A percentile compares a stretch with the other conserved stretches of the same genome.
Evolutionary conservation across 2,888 invertebrate species (phyloP).

Genomic region (Lithodes maja): DNA sequence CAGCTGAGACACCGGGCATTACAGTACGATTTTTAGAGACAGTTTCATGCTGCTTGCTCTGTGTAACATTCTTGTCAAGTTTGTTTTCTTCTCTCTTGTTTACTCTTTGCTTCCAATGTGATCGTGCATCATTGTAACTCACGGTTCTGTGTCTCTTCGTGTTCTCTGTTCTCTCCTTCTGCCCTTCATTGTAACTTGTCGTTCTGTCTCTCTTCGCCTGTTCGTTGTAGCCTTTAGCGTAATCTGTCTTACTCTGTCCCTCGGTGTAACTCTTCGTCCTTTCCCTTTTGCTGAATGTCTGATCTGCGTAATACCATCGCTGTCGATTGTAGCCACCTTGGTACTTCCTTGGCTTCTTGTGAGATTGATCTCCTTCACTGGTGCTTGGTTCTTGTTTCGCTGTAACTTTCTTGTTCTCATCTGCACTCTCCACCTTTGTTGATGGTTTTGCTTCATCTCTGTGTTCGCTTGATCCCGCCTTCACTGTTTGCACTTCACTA

Average conservation of each 20-base stretch:
- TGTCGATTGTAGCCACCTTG: neutral
- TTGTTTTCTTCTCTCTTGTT: neutral
- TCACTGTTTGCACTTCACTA: neutral
- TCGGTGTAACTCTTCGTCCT: conserved; percentile 2
- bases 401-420: neutral
- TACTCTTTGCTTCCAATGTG: neutral
- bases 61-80: neutral
- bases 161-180: neutral
- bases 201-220: conserved; percentile 22
- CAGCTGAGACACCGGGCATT: neutral
- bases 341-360: neutral
- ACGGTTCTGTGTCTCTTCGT: neutral
- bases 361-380: neutral
- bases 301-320: neutral
- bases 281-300: neutral
- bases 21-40: neutral
- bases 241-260: neutral
- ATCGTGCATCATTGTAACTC: neutral
- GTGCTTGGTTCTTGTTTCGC: neutral
- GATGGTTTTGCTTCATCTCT: neutral
- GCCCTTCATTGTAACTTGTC: neutral
- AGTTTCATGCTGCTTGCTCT: neutral
- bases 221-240: neutral
- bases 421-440: neutral
- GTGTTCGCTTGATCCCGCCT: neutral